Percentiles rank a stretch among this genome's conserved stretches.
phyloP scores from a whole-genome alignment of 2,113 vertebrate genomes.

The Aptenodytes patagonicus region DNA sequence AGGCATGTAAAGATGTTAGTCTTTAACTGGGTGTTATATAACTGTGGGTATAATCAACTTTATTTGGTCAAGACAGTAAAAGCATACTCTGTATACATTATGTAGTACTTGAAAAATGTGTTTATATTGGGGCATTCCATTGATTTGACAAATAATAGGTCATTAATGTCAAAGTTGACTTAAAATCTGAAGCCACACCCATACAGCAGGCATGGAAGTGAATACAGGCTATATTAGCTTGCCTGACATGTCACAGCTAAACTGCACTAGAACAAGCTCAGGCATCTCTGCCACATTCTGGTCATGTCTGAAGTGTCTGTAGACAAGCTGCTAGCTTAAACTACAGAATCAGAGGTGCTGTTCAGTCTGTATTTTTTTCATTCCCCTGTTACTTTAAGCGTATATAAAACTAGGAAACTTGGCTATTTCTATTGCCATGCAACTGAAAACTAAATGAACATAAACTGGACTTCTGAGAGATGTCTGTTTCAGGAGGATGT shows the following conservation, averaged over 20 bases:
- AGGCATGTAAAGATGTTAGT: neutral
- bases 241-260: neutral
- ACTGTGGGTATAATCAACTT: neutral
- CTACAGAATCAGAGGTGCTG: neutral
- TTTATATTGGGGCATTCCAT: neutral
- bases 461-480: neutral
- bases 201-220: neutral
- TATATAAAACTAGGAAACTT: neutral
- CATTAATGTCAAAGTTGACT: neutral
- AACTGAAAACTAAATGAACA: neutral
- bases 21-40: neutral
- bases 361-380: neutral
- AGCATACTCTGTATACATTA: neutral
- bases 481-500: neutral
- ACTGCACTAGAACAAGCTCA: neutral
- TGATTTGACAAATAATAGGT: neutral
- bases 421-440: neutral
- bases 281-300: neutral
- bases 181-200: neutral
- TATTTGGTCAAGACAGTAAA: neutral
- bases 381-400: neutral
- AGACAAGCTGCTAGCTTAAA: neutral
- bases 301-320: neutral
- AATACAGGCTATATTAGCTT: neutral
- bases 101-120: neutral